A percentile compares a stretch with the other conserved stretches of the same genome.
Evolutionary conservation across 2,888 invertebrate genomes (phyloP).

Genomic region (Crossocerus cetratus): DNA sequence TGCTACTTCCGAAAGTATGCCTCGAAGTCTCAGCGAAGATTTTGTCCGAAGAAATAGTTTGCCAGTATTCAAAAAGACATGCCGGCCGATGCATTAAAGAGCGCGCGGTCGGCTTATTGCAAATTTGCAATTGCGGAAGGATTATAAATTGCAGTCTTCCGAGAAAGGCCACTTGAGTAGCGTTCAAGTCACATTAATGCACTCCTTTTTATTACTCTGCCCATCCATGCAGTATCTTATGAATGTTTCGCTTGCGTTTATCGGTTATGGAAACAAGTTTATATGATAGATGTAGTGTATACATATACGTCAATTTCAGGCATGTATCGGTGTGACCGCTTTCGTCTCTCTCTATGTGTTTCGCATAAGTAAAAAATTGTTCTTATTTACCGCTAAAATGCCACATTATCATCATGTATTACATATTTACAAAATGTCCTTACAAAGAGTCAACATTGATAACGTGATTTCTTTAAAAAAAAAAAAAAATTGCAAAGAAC

Average conservation of each 20-base stretch:
- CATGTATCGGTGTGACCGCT: slow-evolving; percentile 16
- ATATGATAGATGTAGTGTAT: slow-evolving; percentile 45
- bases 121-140: slow-evolving; percentile 60
- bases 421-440: slow-evolving; percentile 62
- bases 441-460: slow-evolving; percentile 63
- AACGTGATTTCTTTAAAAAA: slow-evolving; percentile 54
- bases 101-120: slow-evolving; percentile 26
- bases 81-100: slow-evolving; percentile 27
- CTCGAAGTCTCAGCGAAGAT: not conserved
- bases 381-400: slow-evolving; percentile 53
- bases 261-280: slow-evolving; percentile 46
- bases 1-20: slow-evolving; percentile 29
- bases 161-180: slow-evolving; percentile 71
- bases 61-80: slow-evolving; percentile 38
- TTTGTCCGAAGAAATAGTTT: slow-evolving; percentile 32
- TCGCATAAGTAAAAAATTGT: slow-evolving; percentile 51
- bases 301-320: slow-evolving; percentile 26
- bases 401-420: slow-evolving; percentile 57
- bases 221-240: slow-evolving; percentile 40
- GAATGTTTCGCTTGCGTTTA: slow-evolving; percentile 38
- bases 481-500: slow-evolving; percentile 43
- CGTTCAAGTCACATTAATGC: slow-evolving; percentile 47
- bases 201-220: slow-evolving; percentile 44
- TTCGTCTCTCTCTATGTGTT: slow-evolving; percentile 2
- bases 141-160: slow-evolving; percentile 72